A percentile compares a stretch with the other conserved stretches of the same genome.
Evolutionary conservation across 2,888 invertebrate genomes (phyloP).

Genomic region (Andrena bucephala): DNA sequence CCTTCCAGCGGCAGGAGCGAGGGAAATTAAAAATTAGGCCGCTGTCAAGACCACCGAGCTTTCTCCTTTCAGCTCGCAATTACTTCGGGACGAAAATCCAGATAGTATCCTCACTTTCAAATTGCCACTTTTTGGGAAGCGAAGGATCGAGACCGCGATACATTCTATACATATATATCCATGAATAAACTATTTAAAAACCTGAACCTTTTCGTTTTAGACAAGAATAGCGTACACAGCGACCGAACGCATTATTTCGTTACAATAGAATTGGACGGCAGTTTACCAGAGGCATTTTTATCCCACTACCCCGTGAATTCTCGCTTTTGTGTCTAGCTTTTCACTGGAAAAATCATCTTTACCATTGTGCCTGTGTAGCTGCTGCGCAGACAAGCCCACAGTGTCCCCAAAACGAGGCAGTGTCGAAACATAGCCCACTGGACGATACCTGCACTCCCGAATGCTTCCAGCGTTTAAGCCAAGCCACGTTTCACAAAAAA

Average conservation of each 20-base stretch:
- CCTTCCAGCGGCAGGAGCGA: slow-evolving; percentile 59
- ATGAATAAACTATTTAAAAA: background rate
- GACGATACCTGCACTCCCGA: background rate
- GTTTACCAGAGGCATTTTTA: background rate
- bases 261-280: too few relatives aligned
- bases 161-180: background rate
- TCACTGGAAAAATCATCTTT: slow-evolving; percentile 13
- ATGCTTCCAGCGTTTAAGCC: slow-evolving; percentile 11
- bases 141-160: background rate
- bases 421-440: background rate
- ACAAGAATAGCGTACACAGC: too few relatives aligned
- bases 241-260: background rate
- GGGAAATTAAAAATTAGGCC: slow-evolving; percentile 76
- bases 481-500: too few relatives aligned
- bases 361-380: slow-evolving; percentile 8
- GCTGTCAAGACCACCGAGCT: slow-evolving; percentile 61
- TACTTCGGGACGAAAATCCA: slow-evolving; percentile 20
- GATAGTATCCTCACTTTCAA: background rate
- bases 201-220: too few relatives aligned
- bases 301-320: background rate
- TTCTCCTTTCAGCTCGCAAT: slow-evolving; percentile 8
- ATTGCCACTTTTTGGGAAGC: background rate
- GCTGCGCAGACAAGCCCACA: background rate
- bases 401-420: background rate
- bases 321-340: background rate